A percentile compares a stretch with the other conserved stretches of the same genome.
phyloP scores from a whole-genome alignment of 2,113 vertebrate species.

The Mixornis gularis region DNA sequence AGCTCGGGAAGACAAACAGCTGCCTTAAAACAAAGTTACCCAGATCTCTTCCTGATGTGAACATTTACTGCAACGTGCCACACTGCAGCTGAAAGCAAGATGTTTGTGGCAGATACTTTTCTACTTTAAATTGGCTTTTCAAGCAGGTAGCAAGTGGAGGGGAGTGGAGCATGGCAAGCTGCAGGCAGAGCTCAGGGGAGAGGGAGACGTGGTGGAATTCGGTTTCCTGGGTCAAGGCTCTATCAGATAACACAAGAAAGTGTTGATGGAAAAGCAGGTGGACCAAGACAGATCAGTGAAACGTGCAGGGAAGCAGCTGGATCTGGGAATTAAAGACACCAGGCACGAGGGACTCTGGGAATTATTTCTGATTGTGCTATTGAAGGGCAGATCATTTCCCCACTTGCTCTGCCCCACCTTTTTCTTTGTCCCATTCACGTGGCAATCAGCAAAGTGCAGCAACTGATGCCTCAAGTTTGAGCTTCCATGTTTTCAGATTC shows the following conservation, averaged over 20 bases:
- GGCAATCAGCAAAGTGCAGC: neutral
- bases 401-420: neutral
- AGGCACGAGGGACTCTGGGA: rapidly evolving
- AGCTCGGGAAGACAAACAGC: neutral
- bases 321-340: neutral
- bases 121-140: constrained; percentile 63
- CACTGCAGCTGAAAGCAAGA: neutral
- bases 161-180: constrained; percentile 76
- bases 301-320: neutral
- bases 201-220: constrained; percentile 65
- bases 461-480: neutral
- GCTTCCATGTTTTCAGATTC: neutral
- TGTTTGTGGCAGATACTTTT: neutral
- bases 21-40: constrained; percentile 18
- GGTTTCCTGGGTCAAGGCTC: constrained; percentile 82
- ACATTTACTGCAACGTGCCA: neutral
- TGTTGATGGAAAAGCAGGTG: constrained; percentile 71
- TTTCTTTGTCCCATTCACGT: neutral
- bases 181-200: constrained; percentile 63
- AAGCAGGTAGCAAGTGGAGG: constrained; percentile 77
- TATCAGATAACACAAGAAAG: constrained; percentile 75
- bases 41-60: neutral
- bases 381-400: neutral
- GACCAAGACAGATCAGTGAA: neutral
- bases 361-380: neutral